phyloP scores from a whole-genome alignment of 2,797 vertebrate species.

The Pangasius mekongensis region DNA sequence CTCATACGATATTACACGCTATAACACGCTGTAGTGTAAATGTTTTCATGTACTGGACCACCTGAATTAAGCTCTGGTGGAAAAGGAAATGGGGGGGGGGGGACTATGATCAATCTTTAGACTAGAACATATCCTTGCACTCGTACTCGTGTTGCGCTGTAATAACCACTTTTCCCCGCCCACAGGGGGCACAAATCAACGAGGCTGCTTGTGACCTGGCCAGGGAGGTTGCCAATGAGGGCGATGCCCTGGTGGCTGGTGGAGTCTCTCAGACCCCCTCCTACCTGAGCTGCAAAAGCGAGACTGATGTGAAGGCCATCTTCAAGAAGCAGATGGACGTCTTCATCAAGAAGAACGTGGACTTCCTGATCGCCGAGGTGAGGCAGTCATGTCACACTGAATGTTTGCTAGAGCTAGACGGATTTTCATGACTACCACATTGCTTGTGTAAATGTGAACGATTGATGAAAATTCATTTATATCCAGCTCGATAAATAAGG shows the following conservation, averaged over 20 bases:
- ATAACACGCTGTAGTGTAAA: not conserved
- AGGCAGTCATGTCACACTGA: not conserved
- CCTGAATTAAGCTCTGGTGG: not conserved
- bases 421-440: not conserved
- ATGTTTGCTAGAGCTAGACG: not conserved
- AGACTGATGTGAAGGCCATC: conserved; percentile 85
- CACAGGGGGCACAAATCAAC: conserved; percentile 86
- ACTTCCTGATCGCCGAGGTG: conserved; percentile 97
- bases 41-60: not conserved
- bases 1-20: not conserved
- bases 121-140: not conserved
- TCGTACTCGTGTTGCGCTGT: not conserved
- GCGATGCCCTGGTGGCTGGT: conserved; percentile 90
- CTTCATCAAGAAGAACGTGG: conserved; percentile 89
- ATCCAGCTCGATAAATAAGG: not conserved
- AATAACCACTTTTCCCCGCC: not conserved
- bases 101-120: not conserved
- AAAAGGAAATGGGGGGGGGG: not conserved
- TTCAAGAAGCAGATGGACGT: conserved; percentile 89
- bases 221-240: conserved; percentile 87
- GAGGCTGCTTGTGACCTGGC: conserved; percentile 96
- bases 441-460: not conserved
- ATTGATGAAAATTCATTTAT: not conserved
- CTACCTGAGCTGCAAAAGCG: conserved; percentile 92
- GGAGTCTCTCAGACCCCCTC: conserved; percentile 95